These are phyloP conservation scores for Cygnus buccinator DNA, from an alignment of 2,113 vertebrate genomes.

Conservation along the genomic window DNA sequence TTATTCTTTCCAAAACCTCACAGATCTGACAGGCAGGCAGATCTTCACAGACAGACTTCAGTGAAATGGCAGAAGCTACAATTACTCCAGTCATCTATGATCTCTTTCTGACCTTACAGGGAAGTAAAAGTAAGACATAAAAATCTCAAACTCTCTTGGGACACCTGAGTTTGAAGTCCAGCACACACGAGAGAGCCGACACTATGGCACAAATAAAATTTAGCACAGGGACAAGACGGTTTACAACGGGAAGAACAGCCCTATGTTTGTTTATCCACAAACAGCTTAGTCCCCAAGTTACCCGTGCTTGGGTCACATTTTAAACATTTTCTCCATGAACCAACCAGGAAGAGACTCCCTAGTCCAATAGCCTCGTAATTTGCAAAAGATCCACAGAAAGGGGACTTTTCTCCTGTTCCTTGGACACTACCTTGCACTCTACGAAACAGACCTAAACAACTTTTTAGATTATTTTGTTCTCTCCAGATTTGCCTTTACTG, in stretches of 20 bases:
- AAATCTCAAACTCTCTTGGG: background rate
- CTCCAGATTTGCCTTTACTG: background rate
- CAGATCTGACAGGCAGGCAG: background rate
- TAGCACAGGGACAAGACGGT: background rate
- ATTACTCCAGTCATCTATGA: background rate
- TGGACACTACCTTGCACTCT: background rate
- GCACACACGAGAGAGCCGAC: background rate
- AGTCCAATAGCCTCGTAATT: background rate
- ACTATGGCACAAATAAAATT: background rate
- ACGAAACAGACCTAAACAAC: background rate
- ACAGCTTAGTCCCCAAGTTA: background rate
- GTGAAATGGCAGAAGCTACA: background rate
- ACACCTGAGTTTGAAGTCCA: background rate
- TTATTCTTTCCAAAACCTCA: background rate
- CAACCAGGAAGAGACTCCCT: background rate
- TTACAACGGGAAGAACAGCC: background rate
- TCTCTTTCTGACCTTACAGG: background rate
- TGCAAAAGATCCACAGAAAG: background rate
- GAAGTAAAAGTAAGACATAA: rapidly evolving
- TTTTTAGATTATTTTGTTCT: background rate
- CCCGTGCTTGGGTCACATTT: background rate
- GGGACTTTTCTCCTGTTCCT: background rate
- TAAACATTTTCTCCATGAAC: background rate
- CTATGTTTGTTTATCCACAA: background rate
- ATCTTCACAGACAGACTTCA: background rate